Evolutionary conservation across 2,888 invertebrate genomes (phyloP), one percentile per base, ranked within the genome.

Genomic region (Lordiphosa andalusiaca): DNA sequence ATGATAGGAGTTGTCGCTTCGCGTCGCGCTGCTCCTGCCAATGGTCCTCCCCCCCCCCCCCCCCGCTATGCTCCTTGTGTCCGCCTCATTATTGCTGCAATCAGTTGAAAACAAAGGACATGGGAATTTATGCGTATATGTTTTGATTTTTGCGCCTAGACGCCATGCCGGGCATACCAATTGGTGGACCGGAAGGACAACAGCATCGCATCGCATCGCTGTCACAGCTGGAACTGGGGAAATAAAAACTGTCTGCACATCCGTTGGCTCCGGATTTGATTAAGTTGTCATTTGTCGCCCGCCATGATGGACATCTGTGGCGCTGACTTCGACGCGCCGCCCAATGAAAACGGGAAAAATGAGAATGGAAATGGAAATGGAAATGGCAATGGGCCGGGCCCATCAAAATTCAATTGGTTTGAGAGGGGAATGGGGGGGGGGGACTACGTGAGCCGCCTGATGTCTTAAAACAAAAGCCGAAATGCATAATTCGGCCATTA

Each of bases 371-470:
- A 19, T 16, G 16, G 4, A 19, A 19, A 19, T 19, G 19, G 19
- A 25, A 21, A 9, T 46, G 44, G 33, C 7, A 19, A 12, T 46
- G 16, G 19, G 53, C n/a, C 40, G 38, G 53, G 53, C 21, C 21
- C 73, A 84, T 78, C 83, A 71, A 84, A 78, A 85, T 84, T 78
- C 77, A 78, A 85, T 78, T 85, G 77, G 80, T 74, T 73, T 78
- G 65, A 36, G 59, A n/a, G n/a, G n/a, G n/a, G n/a, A n/a, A n/a
- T n/a, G n/a, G 16, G 16, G 16, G 16, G 2, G 1, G 16, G 2
- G 40, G 36, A 67, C 67, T 67, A 81, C 84, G 75, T 76, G 84
- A 67, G 70, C 39, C 41, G 82, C 61, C 64, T 73, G 25, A 33
- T 42, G 60, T 35, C 58, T 35, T 49, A 36, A 82, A 59, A 84